Evolutionary conservation across 2,888 invertebrate genomes (phyloP), one percentile per base, ranked within the genome.

Genomic region (Deilephila porcellus): DNA sequence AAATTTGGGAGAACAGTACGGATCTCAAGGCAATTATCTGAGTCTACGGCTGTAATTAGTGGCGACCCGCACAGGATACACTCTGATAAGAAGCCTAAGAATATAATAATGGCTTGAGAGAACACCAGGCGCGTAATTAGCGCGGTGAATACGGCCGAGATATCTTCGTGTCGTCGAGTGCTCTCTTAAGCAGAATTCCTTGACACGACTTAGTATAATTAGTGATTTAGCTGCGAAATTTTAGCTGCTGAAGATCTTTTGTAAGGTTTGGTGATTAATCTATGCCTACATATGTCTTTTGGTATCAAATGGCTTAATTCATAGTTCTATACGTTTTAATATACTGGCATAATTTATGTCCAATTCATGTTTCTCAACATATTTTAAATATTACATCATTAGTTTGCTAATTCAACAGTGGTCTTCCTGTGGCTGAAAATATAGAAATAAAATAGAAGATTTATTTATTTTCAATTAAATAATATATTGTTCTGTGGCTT

Each of bases 21-120:
- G 85, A 86, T 86, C 86, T 86, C 85, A 74, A 81, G 86, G 85
- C 86, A 86, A 90, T 90, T 90, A 90, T 87, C 85, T 84, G 81
- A 86, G 84, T 88, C 86, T 88, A 86, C 86, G 84, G 82, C 76
- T 82, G 82, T 88, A 89, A 90, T 91, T 89, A 88, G 86, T 82
- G 80, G 80, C 76, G 81, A 82, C 83, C 80, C 79, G 75, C 74
- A 79, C 78, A 83, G 81, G 82, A 82, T 63, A 62, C 34, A 20
- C 34, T 71, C 45, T 62, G 73, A 73, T 73, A 73, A 73, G 70
- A 70, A 70, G 25, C 62, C 60, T 52, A 62, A 73, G 60, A 73
- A 70, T 70, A 62, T 70, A 72, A 71, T n/a, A 71, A 63, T 45
- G 20, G 20, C 72, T 72, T 56, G 29, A 67, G 67, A 52, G 29